Percentiles rank a stretch among this genome's conserved stretches.
Conservation (phyloP, 2,113 vertebrate species). For the Enhydra lutris region DNA sequence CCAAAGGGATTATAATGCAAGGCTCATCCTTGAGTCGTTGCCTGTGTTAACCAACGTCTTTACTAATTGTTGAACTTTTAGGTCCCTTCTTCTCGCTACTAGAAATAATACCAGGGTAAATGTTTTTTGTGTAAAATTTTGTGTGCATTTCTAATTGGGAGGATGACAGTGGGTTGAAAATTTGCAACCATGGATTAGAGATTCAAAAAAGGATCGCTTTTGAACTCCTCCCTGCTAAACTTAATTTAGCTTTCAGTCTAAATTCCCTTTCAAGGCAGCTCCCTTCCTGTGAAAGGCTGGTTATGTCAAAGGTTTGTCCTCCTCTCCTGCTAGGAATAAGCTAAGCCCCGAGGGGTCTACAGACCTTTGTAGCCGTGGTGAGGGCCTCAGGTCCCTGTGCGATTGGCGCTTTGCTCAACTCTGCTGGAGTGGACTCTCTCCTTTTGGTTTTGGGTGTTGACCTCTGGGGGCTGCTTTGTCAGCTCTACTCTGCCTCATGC, state of each 20-base stretch:
- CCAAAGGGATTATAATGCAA: background rate
- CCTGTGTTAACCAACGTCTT: background rate
- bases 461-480: background rate
- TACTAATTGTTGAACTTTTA: background rate
- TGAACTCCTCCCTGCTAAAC: background rate
- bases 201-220: background rate
- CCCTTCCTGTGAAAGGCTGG: background rate
- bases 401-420: background rate
- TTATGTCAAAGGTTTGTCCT: background rate
- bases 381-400: background rate
- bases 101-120: background rate
- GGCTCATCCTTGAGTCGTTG: background rate
- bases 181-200: background rate
- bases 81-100: background rate
- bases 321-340: background rate
- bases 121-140: background rate
- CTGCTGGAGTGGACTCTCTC: too few species aligned
- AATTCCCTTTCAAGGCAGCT: background rate
- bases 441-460: background rate
- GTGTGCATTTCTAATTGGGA: background rate
- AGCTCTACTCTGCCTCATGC: background rate
- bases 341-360: background rate
- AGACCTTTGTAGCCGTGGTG: rapidly evolving
- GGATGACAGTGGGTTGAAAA: background rate
- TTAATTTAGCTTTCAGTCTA: background rate